These are phyloP conservation scores for Microplitis mediator DNA, from an alignment of 1,140 invertebrate species.

Conservation along the genomic window DNA sequence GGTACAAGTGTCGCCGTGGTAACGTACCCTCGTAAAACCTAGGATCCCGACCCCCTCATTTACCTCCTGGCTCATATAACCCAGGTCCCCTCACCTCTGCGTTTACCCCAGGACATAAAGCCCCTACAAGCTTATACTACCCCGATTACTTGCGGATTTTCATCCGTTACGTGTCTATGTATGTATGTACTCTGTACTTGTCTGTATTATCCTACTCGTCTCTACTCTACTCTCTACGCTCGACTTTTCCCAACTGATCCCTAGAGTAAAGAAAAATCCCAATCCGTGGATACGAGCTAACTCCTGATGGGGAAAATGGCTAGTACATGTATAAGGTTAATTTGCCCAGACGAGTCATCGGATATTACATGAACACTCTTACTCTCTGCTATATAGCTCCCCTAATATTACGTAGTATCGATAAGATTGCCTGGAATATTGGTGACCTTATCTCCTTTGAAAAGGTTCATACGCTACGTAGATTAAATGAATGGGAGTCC, in stretches of 20 bases:
- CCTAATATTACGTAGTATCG: slow-evolving; percentile 10
- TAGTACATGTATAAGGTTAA: slow-evolving; percentile 21
- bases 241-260: slow-evolving; percentile 25
- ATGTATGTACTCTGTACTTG: background rate
- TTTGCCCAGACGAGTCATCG: slow-evolving; percentile 15
- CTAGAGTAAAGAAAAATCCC: slow-evolving; percentile 18
- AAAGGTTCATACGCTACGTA: background rate
- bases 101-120: slow-evolving; percentile 18
- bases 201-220: no score
- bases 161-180: background rate
- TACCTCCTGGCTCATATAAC: background rate
- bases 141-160: slow-evolving; percentile 11
- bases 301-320: background rate
- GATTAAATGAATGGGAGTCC: no score
- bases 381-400: background rate
- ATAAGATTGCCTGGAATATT: slow-evolving; percentile 17
- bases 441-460: background rate
- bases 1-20: slow-evolving; percentile 39
- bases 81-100: background rate
- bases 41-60: background rate
- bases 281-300: slow-evolving; percentile 10
- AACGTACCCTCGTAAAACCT: slow-evolving; percentile 42
- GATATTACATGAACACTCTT: slow-evolving; percentile 2
- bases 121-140: slow-evolving; percentile 19
- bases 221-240: slow-evolving; percentile 6